Base-by-base conservation (phyloP, 2,888 invertebrate genomes). In the Drosophila borealis region DNA sequence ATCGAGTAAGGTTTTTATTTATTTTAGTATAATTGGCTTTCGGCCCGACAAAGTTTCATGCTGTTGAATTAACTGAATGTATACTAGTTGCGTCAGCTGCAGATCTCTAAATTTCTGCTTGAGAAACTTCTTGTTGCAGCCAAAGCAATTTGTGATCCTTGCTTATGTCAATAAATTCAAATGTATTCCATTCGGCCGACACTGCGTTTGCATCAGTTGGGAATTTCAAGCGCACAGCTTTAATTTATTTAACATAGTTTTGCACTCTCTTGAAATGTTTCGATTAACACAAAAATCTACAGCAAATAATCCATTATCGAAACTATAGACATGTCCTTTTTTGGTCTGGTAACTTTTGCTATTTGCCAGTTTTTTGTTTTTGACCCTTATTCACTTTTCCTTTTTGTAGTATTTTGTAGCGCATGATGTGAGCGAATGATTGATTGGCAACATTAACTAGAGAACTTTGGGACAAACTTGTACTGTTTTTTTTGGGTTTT, bases 1-100 rank as follows among this genome's bases (percentile, higher is more conserved):
- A 53, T 64, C 53, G 39, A 19, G 54, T 64, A 45, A 76, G 73
- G 85, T 81, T 79, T 68, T 76, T 88, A 88, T 88, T 82, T 82
- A 80, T 86, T 82, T 86, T 70, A 67, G 74, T 64, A 85, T 88
- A 85, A 82, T 88, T 82, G 88, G 74, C 80, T 74, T 64, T 67
- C 62, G 65, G 19, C 59, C 45, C 53, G 69, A 57, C 78, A 68
- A 81, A 80, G 71, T 83, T 80, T 14, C 13, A 51, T 80, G 61
- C 73, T 74, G 77, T 80, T 77, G 70, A 78, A 83, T 78, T 78
- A 74, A 79, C 77, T 78, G 70, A 70, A 78, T 70, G 51, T 41
- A 61, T 21, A 55, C 70, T 46, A 46, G 45, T 45, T 46, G 55
- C 45, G n/a, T 14, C 10, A 2, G 17, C 41, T 50, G 33, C 8